Conservation (phyloP, 2,113 vertebrate species). For the Ia io region DNA sequence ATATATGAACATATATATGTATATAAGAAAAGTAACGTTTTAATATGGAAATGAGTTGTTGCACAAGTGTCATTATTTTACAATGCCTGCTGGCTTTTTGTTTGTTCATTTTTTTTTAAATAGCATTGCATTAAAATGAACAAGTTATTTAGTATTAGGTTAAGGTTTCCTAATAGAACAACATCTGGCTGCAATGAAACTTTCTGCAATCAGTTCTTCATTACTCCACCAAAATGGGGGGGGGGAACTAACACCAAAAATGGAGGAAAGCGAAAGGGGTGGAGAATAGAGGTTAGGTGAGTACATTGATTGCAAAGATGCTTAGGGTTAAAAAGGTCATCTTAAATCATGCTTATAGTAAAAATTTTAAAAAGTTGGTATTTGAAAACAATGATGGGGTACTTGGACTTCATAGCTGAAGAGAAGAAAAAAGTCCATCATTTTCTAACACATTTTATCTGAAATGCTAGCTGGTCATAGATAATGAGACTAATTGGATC, state of each 20-base stretch:
- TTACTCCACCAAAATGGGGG: not conserved
- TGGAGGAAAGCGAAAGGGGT: not conserved
- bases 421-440: not conserved
- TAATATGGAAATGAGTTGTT: not conserved
- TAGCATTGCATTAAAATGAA: not conserved
- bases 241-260: not conserved
- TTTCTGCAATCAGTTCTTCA: not conserved
- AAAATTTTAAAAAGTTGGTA: not conserved
- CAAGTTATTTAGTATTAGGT: not conserved
- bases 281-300: not conserved
- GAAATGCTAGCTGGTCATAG: not conserved
- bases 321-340: not conserved
- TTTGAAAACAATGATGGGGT: not conserved
- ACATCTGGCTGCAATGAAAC: not conserved
- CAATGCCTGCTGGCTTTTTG: not conserved
- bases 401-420: not conserved
- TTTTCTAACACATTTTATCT: not conserved
- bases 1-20: not conserved
- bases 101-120: not conserved
- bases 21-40: not conserved
- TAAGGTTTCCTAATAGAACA: not conserved
- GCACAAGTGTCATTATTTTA: not conserved
- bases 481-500: not conserved
- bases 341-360: not conserved
- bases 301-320: not conserved